Evolutionary conservation across 2,888 invertebrate genomes (phyloP).

Genomic region (Dicycla oo): DNA sequence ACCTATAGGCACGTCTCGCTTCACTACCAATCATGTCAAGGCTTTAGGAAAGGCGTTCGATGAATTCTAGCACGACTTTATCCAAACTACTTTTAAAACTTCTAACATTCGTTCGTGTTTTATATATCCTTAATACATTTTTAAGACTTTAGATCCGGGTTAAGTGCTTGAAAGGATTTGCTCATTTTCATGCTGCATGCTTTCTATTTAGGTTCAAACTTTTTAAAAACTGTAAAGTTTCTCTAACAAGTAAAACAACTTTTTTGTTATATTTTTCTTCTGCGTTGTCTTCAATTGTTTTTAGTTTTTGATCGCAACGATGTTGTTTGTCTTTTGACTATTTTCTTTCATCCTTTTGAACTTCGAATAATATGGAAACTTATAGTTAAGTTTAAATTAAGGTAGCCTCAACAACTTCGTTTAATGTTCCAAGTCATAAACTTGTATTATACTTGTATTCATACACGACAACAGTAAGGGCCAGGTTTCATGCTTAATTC

Average conservation of each 20-base stretch:
- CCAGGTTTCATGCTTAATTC: conserved; percentile 46
- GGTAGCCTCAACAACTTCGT: not conserved
- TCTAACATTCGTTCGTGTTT: conserved; percentile 20
- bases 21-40: conserved; percentile 71
- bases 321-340: not conserved
- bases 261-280: conserved; percentile 14
- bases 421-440: conserved; percentile 16
- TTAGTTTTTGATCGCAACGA: conserved; percentile 5
- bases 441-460: conserved; percentile 12
- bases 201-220: conserved; percentile 19
- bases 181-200: conserved; percentile 38
- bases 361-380: conserved; percentile 8
- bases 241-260: not conserved
- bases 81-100: conserved; percentile 42
- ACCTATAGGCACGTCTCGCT: conserved; percentile 61
- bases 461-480: conserved; percentile 27
- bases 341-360: conserved; percentile 11
- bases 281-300: conserved; percentile 5
- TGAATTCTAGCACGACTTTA: conserved; percentile 62
- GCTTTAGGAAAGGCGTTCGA: conserved; percentile 72
- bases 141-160: conserved; percentile 14
- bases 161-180: conserved; percentile 8
- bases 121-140: not conserved
- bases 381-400: conserved; percentile 9
- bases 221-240: conserved; percentile 32